phyloP scores from a whole-genome alignment of 2,113 vertebrate genomes.

The Castor canadensis region DNA sequence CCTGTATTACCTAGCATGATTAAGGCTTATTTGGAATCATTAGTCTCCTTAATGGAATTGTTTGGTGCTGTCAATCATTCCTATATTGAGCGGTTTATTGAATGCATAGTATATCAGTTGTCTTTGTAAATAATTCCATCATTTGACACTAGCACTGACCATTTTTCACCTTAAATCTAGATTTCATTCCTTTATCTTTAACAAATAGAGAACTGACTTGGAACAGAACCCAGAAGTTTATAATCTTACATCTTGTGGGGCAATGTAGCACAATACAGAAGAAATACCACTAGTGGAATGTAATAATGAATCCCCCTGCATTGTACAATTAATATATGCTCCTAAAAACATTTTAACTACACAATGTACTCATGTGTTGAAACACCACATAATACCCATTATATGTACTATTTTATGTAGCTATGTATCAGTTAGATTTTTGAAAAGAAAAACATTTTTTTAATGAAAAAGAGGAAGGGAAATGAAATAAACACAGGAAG shows the following conservation, averaged over 20 bases:
- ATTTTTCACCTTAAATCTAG: not conserved
- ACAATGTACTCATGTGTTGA: not conserved
- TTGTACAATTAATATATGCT: not conserved
- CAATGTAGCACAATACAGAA: not conserved
- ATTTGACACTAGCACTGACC: not conserved
- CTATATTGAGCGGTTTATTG: slow-evolving; percentile 38
- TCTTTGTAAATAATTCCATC: slow-evolving; percentile 23
- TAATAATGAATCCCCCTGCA: not conserved
- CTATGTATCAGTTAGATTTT: not conserved
- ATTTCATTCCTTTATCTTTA: slow-evolving; percentile 34
- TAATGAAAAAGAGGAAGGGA: not conserved
- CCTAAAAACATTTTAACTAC: not conserved
- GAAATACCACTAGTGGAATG: not conserved
- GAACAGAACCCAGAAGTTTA: not conserved
- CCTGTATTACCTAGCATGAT: slow-evolving; percentile 20
- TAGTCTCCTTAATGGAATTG: slow-evolving; percentile 62
- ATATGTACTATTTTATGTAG: not conserved
- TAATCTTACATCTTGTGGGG: not conserved
- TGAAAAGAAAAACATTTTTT: not conserved
- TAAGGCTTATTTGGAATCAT: slow-evolving; percentile 55
- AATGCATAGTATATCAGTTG: slow-evolving; percentile 38
- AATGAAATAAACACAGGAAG: accelerated
- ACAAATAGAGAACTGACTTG: not conserved
- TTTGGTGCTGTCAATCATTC: slow-evolving; percentile 61
- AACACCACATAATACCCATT: not conserved